These are phyloP conservation scores for Geopemphigus sp. DNA, from an alignment of 1,140 invertebrate species.

Conservation along the genomic window DNA sequence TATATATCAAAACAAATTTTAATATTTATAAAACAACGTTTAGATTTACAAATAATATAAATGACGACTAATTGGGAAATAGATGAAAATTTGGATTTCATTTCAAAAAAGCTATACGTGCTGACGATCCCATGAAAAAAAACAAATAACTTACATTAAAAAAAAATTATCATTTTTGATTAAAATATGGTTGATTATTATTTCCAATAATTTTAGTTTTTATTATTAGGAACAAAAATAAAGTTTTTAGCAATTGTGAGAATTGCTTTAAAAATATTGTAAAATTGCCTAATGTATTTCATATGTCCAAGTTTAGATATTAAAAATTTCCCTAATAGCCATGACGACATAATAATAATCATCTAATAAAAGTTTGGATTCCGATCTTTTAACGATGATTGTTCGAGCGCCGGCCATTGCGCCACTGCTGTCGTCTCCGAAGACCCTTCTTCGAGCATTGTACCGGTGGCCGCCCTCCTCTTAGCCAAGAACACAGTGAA, in stretches of 20 bases:
- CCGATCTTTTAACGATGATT: too few species aligned
- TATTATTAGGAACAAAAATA: slow-evolving; percentile 16
- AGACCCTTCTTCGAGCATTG: too few species aligned
- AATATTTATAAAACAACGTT: slow-evolving; percentile 28
- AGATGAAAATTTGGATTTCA: slow-evolving; percentile 31
- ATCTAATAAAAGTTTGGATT: too few species aligned
- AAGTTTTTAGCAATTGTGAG: not conserved
- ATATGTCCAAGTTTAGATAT: slow-evolving; percentile 25
- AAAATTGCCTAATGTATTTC: slow-evolving; percentile 36
- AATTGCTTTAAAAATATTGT: slow-evolving; percentile 5
- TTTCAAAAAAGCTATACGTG: slow-evolving; percentile 26
- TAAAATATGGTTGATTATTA: slow-evolving; percentile 30
- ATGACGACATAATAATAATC: slow-evolving; percentile 20
- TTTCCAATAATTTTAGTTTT: slow-evolving; percentile 38
- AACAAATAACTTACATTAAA: slow-evolving; percentile 32
- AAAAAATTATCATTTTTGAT: slow-evolving; percentile 28
- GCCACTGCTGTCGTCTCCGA: too few species aligned
- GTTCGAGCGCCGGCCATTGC: too few species aligned
- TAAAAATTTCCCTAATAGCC: slow-evolving; percentile 43
- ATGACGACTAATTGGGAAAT: slow-evolving; percentile 27
- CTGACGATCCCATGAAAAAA: slow-evolving; percentile 34
- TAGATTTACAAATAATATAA: slow-evolving; percentile 45
- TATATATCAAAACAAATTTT: slow-evolving; percentile 23
- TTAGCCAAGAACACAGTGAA: too few species aligned
- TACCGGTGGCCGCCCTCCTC: too few species aligned